A percentile compares a stretch with the other conserved stretches of the same genome.
These are phyloP conservation scores for Cydia fagiglandana DNA, from an alignment of 1,140 invertebrate species.

Conservation along the genomic window DNA sequence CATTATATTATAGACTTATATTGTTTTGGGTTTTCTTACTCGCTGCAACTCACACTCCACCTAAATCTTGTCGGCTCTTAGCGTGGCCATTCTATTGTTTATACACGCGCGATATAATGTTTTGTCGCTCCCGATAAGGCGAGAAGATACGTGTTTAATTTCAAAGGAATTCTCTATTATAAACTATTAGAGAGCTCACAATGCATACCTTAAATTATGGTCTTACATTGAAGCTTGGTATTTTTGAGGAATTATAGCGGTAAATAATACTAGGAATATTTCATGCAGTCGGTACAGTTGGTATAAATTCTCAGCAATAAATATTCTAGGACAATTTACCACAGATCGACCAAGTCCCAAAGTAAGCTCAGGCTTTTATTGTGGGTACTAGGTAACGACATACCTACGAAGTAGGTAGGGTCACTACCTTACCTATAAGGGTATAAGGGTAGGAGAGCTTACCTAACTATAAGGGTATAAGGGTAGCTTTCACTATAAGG, in stretches of 20 bases:
- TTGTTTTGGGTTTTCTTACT: too few species aligned
- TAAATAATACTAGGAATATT: neutral
- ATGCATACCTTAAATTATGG: conserved; percentile 13
- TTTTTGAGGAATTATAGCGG: conserved; percentile 11
- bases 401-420: too few species aligned
- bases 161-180: neutral
- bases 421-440: too few species aligned
- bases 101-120: conserved; percentile 73
- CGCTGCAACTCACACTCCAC: conserved; percentile 44
- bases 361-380: too few species aligned
- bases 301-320: too few species aligned
- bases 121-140: conserved; percentile 54
- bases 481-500: too few species aligned
- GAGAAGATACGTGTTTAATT: neutral
- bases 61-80: conserved; percentile 47
- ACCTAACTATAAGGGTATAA: too few species aligned
- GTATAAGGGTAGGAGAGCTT: too few species aligned
- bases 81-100: conserved; percentile 72
- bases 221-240: conserved; percentile 1
- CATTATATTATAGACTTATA: too few species aligned
- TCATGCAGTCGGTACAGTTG: neutral
- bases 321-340: too few species aligned
- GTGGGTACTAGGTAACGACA: too few species aligned
- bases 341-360: too few species aligned
- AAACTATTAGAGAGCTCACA: neutral